A percentile compares a stretch with the other conserved stretches of the same genome.
Conservation (phyloP, 2,888 invertebrate genomes). For the Drosophila robusta region DNA sequence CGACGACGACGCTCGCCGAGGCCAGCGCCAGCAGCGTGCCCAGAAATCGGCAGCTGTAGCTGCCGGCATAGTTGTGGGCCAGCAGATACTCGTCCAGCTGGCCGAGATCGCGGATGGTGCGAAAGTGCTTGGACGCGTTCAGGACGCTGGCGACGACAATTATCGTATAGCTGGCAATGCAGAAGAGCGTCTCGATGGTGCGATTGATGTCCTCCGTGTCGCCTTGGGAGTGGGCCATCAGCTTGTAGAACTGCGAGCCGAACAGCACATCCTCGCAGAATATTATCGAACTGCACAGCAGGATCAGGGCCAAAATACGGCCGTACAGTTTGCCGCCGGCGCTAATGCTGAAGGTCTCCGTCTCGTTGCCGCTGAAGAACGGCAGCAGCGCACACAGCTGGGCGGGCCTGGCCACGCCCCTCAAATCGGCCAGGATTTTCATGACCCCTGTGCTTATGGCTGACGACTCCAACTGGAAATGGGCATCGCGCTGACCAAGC, state of each 20-base stretch:
- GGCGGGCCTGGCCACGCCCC: constrained; percentile 37
- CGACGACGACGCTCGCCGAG: constrained; percentile 51
- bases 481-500: not conserved
- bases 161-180: constrained; percentile 73
- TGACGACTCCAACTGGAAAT: not conserved
- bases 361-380: constrained; percentile 44
- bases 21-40: constrained; percentile 28
- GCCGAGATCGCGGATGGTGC: constrained; percentile 68
- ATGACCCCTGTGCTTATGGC: constrained; percentile 25
- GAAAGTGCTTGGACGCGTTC: constrained; percentile 65
- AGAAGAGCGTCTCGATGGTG: constrained; percentile 76
- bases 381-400: constrained; percentile 69
- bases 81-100: constrained; percentile 68
- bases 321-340: constrained; percentile 57
- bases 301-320: constrained; percentile 35
- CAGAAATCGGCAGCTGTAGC: constrained; percentile 60
- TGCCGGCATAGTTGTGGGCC: constrained; percentile 50
- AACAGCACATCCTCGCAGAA: constrained; percentile 65
- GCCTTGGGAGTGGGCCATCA: constrained; percentile 59
- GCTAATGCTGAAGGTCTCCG: constrained; percentile 47
- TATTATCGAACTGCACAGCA: constrained; percentile 36
- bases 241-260: constrained; percentile 54
- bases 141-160: constrained; percentile 64
- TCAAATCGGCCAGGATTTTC: constrained; percentile 69
- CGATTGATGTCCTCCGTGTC: constrained; percentile 79